Evolutionary conservation across 2,113 vertebrate species (phyloP), one percentile per base, ranked within the genome.

Genomic region (Menidia beryllina): DNA sequence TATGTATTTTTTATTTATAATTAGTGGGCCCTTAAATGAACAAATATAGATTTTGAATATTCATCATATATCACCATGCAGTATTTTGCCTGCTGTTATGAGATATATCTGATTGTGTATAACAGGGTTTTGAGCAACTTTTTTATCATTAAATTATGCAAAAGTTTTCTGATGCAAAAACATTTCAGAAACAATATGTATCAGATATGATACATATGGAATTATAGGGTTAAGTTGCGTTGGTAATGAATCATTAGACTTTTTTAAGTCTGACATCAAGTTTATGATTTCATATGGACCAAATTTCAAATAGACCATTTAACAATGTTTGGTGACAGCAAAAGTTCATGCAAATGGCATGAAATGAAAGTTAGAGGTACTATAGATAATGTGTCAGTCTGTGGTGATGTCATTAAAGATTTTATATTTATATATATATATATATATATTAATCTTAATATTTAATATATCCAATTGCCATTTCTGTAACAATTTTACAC

Each of bases 401-500:
- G 2, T 17, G n/a, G 5, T n/a, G n/a, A 15, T 45, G 17, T 7
- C 19, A 5, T 7, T 19, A 5, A 2, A 19, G 41, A 6, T 45
- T 45, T 19, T 45, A 45, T 41, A 41, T 5, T 11, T 41, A 15
- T 41, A 14, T 41, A 14, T 41, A 5, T 41, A 41, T 11, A 36
- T n/a, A n/a, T n/a, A n/a, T 8, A 34, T 34, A 30, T 30, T 30
- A 8, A 30, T 30, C 34, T 13, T 43, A 43, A 19, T 5, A n/a
- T 19, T 7, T 14, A 19, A 45, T 5, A 45, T 19, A 14, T 54
- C 38, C 8, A 30, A 17, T 21, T 49, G 23, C 13, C 30, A 34
- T 53, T 19, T 27, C 38, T 17, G 36, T 59, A 48, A 17, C 26
- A 68, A 54, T 61, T 9, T 61, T 4, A 62, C 49, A 51, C 38